Base-by-base conservation (phyloP, 2,888 invertebrate species). In the Chrysodeixis includens region DNA sequence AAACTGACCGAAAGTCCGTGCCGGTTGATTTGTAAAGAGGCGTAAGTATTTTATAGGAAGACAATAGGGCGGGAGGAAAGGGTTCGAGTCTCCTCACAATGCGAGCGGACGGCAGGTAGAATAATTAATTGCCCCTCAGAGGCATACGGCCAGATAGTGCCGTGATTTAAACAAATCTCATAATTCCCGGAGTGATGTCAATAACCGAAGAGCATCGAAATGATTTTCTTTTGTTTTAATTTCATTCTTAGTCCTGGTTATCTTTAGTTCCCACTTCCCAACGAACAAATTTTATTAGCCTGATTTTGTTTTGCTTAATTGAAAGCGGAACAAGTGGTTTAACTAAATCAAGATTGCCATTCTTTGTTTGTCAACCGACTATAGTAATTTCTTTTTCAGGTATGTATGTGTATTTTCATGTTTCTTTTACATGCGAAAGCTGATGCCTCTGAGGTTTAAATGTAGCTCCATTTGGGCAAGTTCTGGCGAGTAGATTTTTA, bases 41-140 rank as follows among this genome's bases (percentile, higher is more conserved):
- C 78, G 86, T 83, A 79, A 82, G 82, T 79, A 76, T 61, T 72
- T 73, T 79, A 78, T 67, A 75, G 75, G 79, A 79, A 78, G 74
- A 83, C 82, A 82, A 82, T 81, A 74, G 81, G 49, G 55, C 56
- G 56, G 56, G 67, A 70, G 72, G 71, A 66, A 70, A 67, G 79
- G 76, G 77, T 80, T 75, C 71, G 64, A 77, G 67, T 59, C 53
- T 70, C 58, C 66, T 70, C 76, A 83, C 83, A 80, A 83, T 85
- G 66, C 77, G 71, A 73, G n/a, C 81, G 78, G 69, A 55, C 66
- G 69, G 78, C 88, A 86, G 89, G 90, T 89, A 87, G 83, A 86
- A 88, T 88, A 88, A 89, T 89, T 88, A 89, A 88, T 88, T 81
- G 83, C 79, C 82, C 81, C 83, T 78, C 67, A 67, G 81, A 81